A percentile compares a stretch with the other conserved stretches of the same genome.
Conservation (phyloP, 2,888 invertebrate species). For the Lasioglossum villosulum region DNA sequence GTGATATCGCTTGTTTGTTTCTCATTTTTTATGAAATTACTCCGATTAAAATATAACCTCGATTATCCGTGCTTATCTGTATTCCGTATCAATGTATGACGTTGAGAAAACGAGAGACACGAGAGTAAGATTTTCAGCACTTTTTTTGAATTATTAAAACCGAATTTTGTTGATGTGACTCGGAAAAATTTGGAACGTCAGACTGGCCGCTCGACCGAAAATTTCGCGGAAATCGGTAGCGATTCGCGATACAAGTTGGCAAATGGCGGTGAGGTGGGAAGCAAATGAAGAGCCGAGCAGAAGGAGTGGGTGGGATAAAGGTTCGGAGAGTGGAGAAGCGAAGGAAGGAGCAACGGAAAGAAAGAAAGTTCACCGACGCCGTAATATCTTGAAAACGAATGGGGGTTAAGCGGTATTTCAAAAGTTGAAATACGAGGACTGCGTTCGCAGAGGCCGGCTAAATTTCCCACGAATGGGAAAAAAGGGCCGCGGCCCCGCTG, state of each 20-base stretch:
- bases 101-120: neutral
- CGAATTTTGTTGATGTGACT: no score
- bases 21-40: no score
- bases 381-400: slow-evolving; percentile 67
- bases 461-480: slow-evolving; percentile 71
- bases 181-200: no score
- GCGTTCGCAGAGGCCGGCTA: slow-evolving; percentile 40
- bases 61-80: neutral
- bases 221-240: neutral
- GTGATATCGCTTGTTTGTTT: no score
- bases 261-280: neutral
- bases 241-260: slow-evolving; percentile 4
- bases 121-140: no score
- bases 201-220: neutral
- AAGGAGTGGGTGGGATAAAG: neutral
- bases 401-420: slow-evolving; percentile 70
- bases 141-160: no score
- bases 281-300: slow-evolving; percentile 19
- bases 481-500: slow-evolving; percentile 58
- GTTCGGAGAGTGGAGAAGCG: no score
- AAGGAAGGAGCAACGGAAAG: slow-evolving; percentile 10
- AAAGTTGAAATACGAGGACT: slow-evolving; percentile 76
- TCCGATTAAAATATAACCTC: no score
- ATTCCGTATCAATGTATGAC: no score
- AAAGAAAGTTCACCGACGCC: slow-evolving; percentile 50